phyloP scores from a whole-genome alignment of 1,140 invertebrate genomes.

The Odontomachus brunneus region DNA sequence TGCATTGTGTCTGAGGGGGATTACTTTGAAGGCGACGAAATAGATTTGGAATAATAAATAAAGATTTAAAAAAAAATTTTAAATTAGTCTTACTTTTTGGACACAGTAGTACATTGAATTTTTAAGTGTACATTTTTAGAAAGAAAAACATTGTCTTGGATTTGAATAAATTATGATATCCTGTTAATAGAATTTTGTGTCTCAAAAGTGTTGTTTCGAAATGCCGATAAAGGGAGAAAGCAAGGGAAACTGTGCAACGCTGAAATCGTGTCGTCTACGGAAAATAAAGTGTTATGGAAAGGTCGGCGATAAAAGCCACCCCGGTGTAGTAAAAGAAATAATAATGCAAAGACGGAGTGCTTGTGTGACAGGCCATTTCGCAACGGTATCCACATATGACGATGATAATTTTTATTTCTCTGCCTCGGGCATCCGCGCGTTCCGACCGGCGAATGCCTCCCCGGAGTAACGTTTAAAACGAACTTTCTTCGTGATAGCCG shows the following conservation, averaged over 20 bases:
- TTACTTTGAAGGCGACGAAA: too few relatives aligned
- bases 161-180: background rate
- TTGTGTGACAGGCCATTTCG: conserved; percentile 28
- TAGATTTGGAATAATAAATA: too few relatives aligned
- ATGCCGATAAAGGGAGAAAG: conserved; percentile 33
- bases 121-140: too few relatives aligned
- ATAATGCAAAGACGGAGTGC: conserved; percentile 58
- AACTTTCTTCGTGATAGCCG: conserved; percentile 20
- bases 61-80: too few relatives aligned
- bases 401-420: conserved; percentile 67
- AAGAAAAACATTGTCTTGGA: background rate
- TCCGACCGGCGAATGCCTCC: conserved; percentile 37
- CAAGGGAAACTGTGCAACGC: background rate
- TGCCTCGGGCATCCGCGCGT: background rate
- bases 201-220: conserved; percentile 25
- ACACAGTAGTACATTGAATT: too few relatives aligned
- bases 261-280: conserved; percentile 31
- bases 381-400: conserved; percentile 29
- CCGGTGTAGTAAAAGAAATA: conserved; percentile 35
- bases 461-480: conserved; percentile 44
- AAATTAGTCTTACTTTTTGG: too few relatives aligned
- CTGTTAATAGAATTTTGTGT: background rate
- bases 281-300: conserved; percentile 36
- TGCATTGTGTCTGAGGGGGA: too few relatives aligned
- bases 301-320: conserved; percentile 27